A percentile compares a stretch with the other conserved stretches of the same genome.
Conservation (phyloP, 2,888 invertebrate genomes). For the Eudemis profundana region DNA sequence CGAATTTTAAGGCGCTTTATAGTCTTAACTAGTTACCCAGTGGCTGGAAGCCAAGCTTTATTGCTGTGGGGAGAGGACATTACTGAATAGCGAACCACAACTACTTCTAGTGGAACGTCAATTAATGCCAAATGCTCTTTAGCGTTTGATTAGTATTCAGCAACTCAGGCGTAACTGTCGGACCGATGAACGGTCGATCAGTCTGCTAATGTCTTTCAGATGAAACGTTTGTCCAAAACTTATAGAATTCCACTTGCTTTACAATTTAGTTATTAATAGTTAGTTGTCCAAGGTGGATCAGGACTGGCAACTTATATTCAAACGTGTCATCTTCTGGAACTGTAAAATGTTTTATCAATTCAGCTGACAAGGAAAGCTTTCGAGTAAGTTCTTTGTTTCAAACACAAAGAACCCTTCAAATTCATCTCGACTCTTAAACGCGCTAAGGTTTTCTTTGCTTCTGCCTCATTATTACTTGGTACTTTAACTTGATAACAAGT, state of each 20-base stretch:
- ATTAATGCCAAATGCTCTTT: constrained; percentile 7
- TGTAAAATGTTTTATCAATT: not conserved
- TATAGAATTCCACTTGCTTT: not conserved
- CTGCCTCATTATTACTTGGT: constrained; percentile 28
- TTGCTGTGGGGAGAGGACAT: constrained; percentile 18
- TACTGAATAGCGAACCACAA: constrained; percentile 9
- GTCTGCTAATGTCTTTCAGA: not conserved
- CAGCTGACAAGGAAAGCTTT: constrained; percentile 8
- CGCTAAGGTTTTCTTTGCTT: not conserved
- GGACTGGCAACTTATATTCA: not conserved
- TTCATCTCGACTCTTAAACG: constrained; percentile 23
- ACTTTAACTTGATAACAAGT: constrained; percentile 24
- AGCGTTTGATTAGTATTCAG: constrained; percentile 16
- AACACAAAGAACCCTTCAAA: constrained; percentile 27
- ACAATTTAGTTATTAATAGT: no score
- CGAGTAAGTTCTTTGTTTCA: constrained; percentile 26
- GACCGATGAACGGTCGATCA: not conserved
- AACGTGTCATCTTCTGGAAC: no score
- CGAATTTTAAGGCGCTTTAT: constrained; percentile 21
- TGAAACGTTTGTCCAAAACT: not conserved
- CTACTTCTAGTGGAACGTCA: constrained; percentile 30
- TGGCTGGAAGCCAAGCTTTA: constrained; percentile 29
- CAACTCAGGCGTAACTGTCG: not conserved
- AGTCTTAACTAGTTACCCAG: constrained; percentile 22
- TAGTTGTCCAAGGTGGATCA: no score